Conservation (phyloP, 2,888 invertebrate species). For the Tenthredo scrophulariae region DNA sequence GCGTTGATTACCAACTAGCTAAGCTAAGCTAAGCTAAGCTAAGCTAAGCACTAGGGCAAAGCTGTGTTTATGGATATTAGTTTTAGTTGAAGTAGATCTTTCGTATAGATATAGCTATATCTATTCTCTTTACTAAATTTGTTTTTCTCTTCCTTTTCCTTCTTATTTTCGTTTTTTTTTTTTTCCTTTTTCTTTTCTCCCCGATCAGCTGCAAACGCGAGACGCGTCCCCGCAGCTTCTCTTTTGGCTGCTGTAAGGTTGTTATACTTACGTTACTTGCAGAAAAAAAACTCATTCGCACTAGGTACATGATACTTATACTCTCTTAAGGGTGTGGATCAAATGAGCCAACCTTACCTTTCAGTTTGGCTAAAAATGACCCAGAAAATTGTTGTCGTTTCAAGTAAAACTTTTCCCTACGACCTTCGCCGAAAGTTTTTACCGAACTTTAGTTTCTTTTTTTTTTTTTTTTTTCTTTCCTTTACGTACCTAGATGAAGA, state of each 20-base stretch:
- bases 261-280: neutral
- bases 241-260: neutral
- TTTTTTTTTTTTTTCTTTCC: neutral
- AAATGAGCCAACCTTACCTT: neutral
- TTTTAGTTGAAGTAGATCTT: slow-evolving; percentile 46
- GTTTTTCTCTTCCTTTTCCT: neutral
- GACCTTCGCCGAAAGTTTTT: slow-evolving; percentile 28
- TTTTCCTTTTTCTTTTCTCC: neutral
- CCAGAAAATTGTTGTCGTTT: slow-evolving; percentile 46
- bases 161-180: neutral
- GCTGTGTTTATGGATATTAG: slow-evolving; percentile 49
- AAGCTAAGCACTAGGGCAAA: slow-evolving; percentile 22
- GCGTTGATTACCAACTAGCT: slow-evolving; percentile 9
- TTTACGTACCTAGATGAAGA: neutral
- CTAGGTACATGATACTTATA: neutral
- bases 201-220: slow-evolving; percentile 7
- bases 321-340: neutral
- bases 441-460: neutral
- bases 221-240: neutral
- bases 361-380: slow-evolving; percentile 1
- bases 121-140: neutral
- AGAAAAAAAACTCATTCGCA: neutral
- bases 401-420: slow-evolving; percentile 7
- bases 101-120: neutral
- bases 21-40: neutral